phyloP scores from a whole-genome alignment of 2,888 invertebrate genomes.

The Euphydryas editha region DNA sequence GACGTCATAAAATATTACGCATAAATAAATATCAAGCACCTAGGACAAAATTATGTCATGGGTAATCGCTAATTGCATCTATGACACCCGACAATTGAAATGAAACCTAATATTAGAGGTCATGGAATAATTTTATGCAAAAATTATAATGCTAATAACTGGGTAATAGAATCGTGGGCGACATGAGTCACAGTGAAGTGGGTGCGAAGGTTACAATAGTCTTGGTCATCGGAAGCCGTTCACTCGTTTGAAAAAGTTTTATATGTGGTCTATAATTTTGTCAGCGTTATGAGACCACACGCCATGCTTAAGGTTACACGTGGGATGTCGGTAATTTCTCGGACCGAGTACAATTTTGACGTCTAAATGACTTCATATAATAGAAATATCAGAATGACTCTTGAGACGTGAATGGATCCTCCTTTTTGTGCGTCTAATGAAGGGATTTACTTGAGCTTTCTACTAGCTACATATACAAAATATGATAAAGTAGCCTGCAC shows the following conservation, averaged over 20 bases:
- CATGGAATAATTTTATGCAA: constrained; percentile 65
- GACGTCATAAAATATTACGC: constrained; percentile 63
- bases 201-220: constrained; percentile 65
- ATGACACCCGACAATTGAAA: constrained; percentile 40
- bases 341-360: constrained; percentile 30
- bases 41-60: constrained; percentile 45
- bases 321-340: constrained; percentile 34
- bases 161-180: constrained; percentile 64
- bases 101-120: constrained; percentile 58
- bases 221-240: constrained; percentile 68
- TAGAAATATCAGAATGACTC: constrained; percentile 16
- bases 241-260: constrained; percentile 41
- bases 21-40: constrained; percentile 44
- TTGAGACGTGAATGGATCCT: constrained; percentile 13
- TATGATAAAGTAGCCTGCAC: neutral
- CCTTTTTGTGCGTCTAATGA: constrained; percentile 7
- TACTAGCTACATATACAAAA: neutral
- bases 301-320: constrained; percentile 30
- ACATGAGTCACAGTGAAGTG: constrained; percentile 71
- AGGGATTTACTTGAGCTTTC: constrained; percentile 10
- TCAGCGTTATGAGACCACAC: constrained; percentile 36
- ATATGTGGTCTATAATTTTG: constrained; percentile 35
- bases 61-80: constrained; percentile 39
- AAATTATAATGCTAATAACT: constrained; percentile 63
- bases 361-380: constrained; percentile 31